These are phyloP conservation scores for Siderastrea radians DNA, from an alignment of 92 coral and sea anemone species.

Conservation along the genomic window DNA sequence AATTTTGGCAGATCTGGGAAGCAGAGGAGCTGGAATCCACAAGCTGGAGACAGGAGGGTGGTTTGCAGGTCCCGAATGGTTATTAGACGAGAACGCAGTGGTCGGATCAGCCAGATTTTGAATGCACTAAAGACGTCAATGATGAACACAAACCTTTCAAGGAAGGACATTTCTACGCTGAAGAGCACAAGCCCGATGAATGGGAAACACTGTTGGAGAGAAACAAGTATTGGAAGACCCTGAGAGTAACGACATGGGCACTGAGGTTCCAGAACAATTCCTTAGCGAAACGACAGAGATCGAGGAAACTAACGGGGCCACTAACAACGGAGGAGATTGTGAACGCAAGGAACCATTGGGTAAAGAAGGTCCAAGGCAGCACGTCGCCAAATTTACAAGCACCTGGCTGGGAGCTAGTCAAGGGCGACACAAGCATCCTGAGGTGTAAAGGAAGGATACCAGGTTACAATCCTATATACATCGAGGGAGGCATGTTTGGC, in stretches of 20 bases:
- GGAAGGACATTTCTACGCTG: constrained; percentile 13
- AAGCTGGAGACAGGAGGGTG: constrained; percentile 69
- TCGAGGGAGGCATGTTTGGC: too few relatives aligned
- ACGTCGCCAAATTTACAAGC: constrained; percentile 27
- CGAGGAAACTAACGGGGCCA: constrained; percentile 46
- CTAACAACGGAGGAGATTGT: constrained; percentile 61
- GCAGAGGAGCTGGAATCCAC: constrained; percentile 66
- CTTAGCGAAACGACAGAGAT: constrained; percentile 15
- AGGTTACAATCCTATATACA: too few relatives aligned
- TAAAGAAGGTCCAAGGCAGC: constrained; percentile 38
- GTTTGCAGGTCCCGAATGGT: constrained; percentile 67
- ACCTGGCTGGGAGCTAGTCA: constrained; percentile 43
- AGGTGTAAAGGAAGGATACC: constrained; percentile 50
- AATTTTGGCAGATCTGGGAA: constrained; percentile 80
- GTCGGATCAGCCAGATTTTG: constrained; percentile 52
- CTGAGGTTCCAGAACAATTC: constrained; percentile 55
- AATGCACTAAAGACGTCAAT: constrained; percentile 23
- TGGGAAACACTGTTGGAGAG: constrained; percentile 69
- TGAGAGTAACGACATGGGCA: constrained; percentile 61
- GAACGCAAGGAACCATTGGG: constrained; percentile 47
- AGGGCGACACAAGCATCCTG: constrained; percentile 50
- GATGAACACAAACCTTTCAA: constrained; percentile 49
- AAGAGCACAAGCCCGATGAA: constrained; percentile 47
- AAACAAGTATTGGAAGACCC: constrained; percentile 57
- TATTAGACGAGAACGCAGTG: constrained; percentile 46